Evolutionary conservation across 1,140 invertebrate species (phyloP).

Genomic region (Drosophila setifemur): DNA sequence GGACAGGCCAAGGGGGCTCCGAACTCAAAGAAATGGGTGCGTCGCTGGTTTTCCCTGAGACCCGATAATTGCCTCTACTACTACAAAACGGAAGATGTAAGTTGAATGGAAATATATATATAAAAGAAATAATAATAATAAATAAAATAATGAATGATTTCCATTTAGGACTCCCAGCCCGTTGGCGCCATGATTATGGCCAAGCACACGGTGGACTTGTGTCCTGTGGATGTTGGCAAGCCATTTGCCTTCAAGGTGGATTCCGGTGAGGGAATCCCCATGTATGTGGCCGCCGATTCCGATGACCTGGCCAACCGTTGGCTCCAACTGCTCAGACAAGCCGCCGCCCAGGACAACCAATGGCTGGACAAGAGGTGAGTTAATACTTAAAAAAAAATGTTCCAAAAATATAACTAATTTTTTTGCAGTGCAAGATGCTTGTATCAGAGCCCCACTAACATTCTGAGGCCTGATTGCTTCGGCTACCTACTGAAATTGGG

Average conservation of each 20-base stretch:
- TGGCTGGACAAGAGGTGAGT: slow-evolving; percentile 87
- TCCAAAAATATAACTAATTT: too few relatives aligned
- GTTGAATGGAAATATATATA: too few relatives aligned
- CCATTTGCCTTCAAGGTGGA: slow-evolving; percentile 88
- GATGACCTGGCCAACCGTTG: slow-evolving; percentile 90
- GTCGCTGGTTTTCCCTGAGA: slow-evolving; percentile 95
- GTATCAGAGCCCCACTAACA: slow-evolving; percentile 87
- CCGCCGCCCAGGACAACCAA: slow-evolving; percentile 87
- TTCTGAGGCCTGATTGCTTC: slow-evolving; percentile 93
- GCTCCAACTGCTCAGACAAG: slow-evolving; percentile 88
- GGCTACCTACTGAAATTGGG: slow-evolving; percentile 93
- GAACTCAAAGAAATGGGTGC: slow-evolving; percentile 89
- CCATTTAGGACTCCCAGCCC: slow-evolving; percentile 90
- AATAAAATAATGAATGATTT: background rate
- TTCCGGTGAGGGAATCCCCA: slow-evolving; percentile 89
- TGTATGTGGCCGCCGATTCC: slow-evolving; percentile 91
- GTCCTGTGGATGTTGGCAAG: slow-evolving; percentile 78
- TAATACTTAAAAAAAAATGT: slow-evolving; percentile 7
- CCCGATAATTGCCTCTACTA: slow-evolving; percentile 97
- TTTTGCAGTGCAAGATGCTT: slow-evolving; percentile 85
- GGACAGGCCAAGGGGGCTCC: slow-evolving; percentile 84
- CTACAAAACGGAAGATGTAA: slow-evolving; percentile 94
- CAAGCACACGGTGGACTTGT: slow-evolving; percentile 89
- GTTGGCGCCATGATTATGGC: slow-evolving; percentile 93
- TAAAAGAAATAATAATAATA: too few relatives aligned